phyloP scores from a whole-genome alignment of 2,888 invertebrate genomes.

The Strigamia transsilvanica region DNA sequence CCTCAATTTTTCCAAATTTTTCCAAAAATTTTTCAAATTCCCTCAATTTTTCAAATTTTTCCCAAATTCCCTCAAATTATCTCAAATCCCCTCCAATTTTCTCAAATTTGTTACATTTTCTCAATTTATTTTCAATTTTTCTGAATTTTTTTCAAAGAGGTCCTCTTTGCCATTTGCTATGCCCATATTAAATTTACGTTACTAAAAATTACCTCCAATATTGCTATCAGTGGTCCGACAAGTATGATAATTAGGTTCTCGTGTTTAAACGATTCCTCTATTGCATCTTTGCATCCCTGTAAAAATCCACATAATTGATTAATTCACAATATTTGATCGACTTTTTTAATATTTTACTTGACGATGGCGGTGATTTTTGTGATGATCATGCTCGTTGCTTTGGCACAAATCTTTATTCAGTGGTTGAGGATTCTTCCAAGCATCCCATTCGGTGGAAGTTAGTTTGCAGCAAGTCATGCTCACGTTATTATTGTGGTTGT shows the following conservation, averaged over 20 bases:
- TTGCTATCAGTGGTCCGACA: conserved; percentile 64
- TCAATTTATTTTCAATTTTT: no score
- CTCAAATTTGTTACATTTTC: no score
- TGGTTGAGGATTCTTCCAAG: conserved; percentile 60
- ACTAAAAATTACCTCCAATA: conserved; percentile 62
- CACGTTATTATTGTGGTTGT: conserved; percentile 6
- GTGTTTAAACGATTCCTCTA: conserved; percentile 65
- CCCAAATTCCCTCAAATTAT: no score
- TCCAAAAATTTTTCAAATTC: no score
- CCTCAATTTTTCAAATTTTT: no score
- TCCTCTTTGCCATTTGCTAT: no score
- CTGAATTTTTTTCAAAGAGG: no score
- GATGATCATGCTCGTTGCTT: conserved; percentile 64
- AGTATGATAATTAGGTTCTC: conserved; percentile 66
- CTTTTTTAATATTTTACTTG: conserved; percentile 59
- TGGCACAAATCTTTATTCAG: conserved; percentile 60
- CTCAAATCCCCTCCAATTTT: no score
- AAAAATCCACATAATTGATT: background rate
- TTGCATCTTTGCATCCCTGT: conserved; percentile 67
- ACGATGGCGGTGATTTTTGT: conserved; percentile 63
- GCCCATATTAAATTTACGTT: no score
- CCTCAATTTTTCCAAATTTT: no score
- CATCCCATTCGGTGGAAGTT: conserved; percentile 57
- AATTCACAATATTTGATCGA: background rate
- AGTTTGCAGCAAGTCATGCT: conserved; percentile 60